phyloP scores from a whole-genome alignment of 2,888 invertebrate genomes.

The Heliconius cydno region DNA sequence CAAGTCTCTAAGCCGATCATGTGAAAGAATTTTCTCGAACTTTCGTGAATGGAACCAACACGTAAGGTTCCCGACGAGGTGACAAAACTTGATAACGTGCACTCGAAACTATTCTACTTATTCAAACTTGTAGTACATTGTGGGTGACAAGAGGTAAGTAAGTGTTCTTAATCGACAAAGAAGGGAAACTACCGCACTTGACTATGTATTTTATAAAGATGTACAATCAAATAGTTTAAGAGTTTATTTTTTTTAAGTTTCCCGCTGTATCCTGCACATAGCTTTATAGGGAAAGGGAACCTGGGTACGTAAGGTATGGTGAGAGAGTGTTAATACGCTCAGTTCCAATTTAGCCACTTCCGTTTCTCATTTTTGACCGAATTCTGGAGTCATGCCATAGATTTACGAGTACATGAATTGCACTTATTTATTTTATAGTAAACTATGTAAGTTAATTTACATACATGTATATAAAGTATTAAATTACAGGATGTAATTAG shows the following conservation, averaged over 20 bases:
- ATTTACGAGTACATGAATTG: too few relatives aligned
- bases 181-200: neutral
- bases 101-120: conserved; percentile 61
- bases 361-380: too few relatives aligned
- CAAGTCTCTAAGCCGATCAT: conserved; percentile 78
- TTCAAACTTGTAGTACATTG: conserved; percentile 48
- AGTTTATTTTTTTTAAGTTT: too few relatives aligned
- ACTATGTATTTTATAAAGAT: neutral
- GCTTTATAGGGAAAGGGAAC: too few relatives aligned
- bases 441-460: neutral
- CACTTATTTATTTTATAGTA: too few relatives aligned
- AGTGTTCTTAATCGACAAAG: neutral
- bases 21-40: conserved; percentile 70
- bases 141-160: conserved; percentile 19
- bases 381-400: too few relatives aligned
- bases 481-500: conserved; percentile 3
- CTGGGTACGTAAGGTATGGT: too few relatives aligned
- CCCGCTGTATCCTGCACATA: too few relatives aligned
- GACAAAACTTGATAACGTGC: conserved; percentile 66
- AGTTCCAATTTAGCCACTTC: too few relatives aligned
- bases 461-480: neutral
- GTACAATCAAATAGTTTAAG: neutral
- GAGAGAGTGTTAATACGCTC: too few relatives aligned
- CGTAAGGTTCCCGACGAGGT: conserved; percentile 66
- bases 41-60: conserved; percentile 71